phyloP scores from a whole-genome alignment of 1,140 invertebrate genomes.

The Eriocheir sinensis region DNA sequence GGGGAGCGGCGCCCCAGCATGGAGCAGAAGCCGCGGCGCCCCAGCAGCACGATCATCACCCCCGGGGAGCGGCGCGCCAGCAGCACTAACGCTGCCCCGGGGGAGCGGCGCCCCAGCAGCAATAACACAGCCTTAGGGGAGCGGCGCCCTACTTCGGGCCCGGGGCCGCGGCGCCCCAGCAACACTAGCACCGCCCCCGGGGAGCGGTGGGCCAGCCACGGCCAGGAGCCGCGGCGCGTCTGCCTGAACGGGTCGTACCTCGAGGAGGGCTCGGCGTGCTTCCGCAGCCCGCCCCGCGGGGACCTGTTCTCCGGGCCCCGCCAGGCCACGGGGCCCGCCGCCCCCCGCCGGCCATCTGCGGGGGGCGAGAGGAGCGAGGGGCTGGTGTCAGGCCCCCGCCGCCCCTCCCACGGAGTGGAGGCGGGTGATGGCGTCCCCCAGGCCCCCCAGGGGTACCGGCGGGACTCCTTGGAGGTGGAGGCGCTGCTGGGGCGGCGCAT shows the following conservation, averaged over 20 bases:
- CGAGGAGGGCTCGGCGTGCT: background rate
- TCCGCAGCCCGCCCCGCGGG: background rate
- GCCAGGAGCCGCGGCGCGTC: background rate
- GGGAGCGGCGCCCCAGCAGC: background rate
- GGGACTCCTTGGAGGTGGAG: slow-evolving; percentile 78
- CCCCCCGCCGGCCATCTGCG: background rate
- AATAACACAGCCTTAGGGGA: background rate
- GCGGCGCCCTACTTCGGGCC: background rate
- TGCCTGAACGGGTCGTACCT: background rate
- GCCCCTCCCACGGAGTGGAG: background rate
- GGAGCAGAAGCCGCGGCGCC: background rate
- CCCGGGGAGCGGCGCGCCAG: slow-evolving; percentile 41
- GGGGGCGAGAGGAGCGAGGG: too few relatives aligned
- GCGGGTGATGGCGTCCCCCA: too few relatives aligned
- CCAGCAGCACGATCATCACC: background rate
- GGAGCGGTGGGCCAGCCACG: background rate
- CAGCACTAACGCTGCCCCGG: background rate
- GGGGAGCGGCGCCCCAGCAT: background rate
- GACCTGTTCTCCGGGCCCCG: background rate
- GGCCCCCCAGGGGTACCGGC: slow-evolving; percentile 63
- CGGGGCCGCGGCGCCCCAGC: background rate
- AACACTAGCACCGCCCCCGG: too few relatives aligned
- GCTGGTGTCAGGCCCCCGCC: too few relatives aligned
- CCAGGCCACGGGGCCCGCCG: background rate
- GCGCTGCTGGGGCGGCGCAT: slow-evolving; percentile 68